Evolutionary conservation across 2,888 invertebrate genomes (phyloP).

Genomic region (Diarsia rubi): DNA sequence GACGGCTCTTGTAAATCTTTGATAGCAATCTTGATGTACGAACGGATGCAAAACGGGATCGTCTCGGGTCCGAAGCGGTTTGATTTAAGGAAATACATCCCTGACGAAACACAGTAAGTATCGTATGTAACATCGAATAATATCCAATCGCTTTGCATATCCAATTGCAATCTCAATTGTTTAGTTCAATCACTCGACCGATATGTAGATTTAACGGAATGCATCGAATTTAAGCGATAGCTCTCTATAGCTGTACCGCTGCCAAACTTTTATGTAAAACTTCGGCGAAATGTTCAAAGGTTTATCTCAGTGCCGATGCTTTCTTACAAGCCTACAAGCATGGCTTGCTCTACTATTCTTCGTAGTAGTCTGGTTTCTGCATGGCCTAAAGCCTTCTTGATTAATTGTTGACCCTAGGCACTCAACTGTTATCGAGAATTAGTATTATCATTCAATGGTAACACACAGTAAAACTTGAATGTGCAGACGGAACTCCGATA

Average conservation of each 20-base stretch:
- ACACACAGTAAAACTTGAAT: constrained; percentile 10
- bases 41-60: constrained; percentile 90
- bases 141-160: constrained; percentile 78
- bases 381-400: too few species aligned
- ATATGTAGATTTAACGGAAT: constrained; percentile 75
- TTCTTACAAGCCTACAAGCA: too few species aligned
- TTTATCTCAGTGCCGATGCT: constrained; percentile 1
- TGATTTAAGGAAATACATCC: constrained; percentile 86
- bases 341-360: too few species aligned
- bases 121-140: constrained; percentile 76
- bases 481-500: not conserved
- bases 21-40: constrained; percentile 91
- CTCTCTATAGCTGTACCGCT: constrained; percentile 44
- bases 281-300: constrained; percentile 49
- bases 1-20: constrained; percentile 90
- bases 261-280: constrained; percentile 53
- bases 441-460: constrained; percentile 32
- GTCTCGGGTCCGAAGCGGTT: constrained; percentile 78
- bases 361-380: too few species aligned
- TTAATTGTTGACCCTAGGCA: too few species aligned
- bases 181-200: constrained; percentile 76
- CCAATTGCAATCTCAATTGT: constrained; percentile 83
- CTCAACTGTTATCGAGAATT: not conserved
- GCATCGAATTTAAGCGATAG: constrained; percentile 68
- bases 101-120: constrained; percentile 70